phyloP scores from a whole-genome alignment of 2,888 invertebrate genomes.

The Eremobia ochroleuca region DNA sequence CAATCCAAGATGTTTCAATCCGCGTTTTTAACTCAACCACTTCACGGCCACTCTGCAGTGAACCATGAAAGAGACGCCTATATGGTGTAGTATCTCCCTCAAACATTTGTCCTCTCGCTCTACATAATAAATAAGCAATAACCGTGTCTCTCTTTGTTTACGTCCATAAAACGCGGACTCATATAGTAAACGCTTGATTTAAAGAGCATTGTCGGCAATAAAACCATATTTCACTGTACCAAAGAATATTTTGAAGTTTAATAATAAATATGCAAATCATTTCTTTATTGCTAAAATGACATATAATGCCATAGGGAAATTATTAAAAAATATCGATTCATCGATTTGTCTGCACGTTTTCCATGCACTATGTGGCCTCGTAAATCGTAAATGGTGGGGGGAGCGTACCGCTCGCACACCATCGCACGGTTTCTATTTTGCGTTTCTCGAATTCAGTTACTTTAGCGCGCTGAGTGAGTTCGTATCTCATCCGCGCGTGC shows the following conservation, averaged over 20 bases:
- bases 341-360: slow-evolving; percentile 80
- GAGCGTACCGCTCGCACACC: slow-evolving; percentile 83
- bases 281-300: slow-evolving; percentile 1
- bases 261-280: slow-evolving; percentile 4
- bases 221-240: slow-evolving; percentile 8
- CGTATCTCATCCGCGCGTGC: slow-evolving; percentile 81
- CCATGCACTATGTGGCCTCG: slow-evolving; percentile 88
- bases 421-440: slow-evolving; percentile 90
- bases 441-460: slow-evolving; percentile 89
- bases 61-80: slow-evolving; percentile 75
- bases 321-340: slow-evolving; percentile 68
- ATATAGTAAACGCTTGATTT: slow-evolving; percentile 78
- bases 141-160: slow-evolving; percentile 86
- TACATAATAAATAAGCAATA: slow-evolving; percentile 79
- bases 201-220: slow-evolving; percentile 62
- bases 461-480: slow-evolving; percentile 84
- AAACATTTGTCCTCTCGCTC: slow-evolving; percentile 78
- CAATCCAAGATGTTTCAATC: slow-evolving; percentile 52
- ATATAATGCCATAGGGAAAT: slow-evolving; percentile 24
- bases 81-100: slow-evolving; percentile 73
- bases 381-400: slow-evolving; percentile 86
- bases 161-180: slow-evolving; percentile 84
- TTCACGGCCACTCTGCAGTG: slow-evolving; percentile 66
- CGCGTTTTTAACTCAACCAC: slow-evolving; percentile 66
- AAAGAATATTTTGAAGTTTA: neutral